These are phyloP conservation scores for Bugulina stolonifera DNA, from an alignment of 2,888 invertebrate species.

Conservation along the genomic window DNA sequence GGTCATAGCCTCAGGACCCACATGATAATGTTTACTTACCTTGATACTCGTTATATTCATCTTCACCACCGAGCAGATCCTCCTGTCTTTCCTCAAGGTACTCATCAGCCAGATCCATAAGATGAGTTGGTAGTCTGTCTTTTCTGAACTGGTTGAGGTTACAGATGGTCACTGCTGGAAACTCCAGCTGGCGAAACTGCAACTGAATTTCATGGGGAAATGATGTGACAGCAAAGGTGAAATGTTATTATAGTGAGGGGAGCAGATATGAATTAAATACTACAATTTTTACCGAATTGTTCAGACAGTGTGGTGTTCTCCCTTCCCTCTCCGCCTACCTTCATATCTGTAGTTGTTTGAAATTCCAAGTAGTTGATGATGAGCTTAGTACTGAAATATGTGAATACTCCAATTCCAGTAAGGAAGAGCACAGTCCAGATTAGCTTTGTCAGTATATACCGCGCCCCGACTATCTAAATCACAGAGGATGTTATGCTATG, in stretches of 20 bases:
- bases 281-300: no score
- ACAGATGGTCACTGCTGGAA: constrained; percentile 12
- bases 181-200: not conserved
- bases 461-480: not conserved
- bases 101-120: not conserved
- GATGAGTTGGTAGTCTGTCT: not conserved
- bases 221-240: no score
- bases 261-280: no score
- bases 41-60: not conserved
- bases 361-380: not conserved
- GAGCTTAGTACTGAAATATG: not conserved
- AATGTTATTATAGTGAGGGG: no score
- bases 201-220: not conserved
- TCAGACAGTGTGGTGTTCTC: no score
- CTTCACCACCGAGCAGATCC: constrained; percentile 6
- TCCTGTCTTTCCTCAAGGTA: not conserved
- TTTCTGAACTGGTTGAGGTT: constrained; percentile 21
- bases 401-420: constrained; percentile 18
- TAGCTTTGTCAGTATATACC: not conserved
- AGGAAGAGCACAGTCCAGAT: not conserved
- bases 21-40: not conserved
- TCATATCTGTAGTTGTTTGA: constrained; percentile 1
- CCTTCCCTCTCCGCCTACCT: no score
- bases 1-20: no score
- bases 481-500: no score